Evolutionary conservation across 2,113 vertebrate species (phyloP), one percentile per base, ranked within the genome.

Genomic region (Pardalotus punctatus): DNA sequence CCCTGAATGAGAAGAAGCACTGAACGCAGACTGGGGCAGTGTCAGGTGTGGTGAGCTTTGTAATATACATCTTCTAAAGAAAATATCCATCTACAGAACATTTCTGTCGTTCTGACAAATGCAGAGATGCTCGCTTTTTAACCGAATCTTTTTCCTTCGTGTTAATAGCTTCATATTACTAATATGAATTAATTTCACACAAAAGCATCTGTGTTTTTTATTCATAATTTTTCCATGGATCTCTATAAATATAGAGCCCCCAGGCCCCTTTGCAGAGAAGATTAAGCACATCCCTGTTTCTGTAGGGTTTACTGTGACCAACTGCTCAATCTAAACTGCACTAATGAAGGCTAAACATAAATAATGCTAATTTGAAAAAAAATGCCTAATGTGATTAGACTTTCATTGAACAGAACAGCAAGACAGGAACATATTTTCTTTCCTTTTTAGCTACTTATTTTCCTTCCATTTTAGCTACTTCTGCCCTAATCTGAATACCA

Each of bases 341-440:
- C 24, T 96, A 96, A 90, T 84, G 91, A 96, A 96, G 88, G 89
- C 64, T 95, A 85, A 94, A 90, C 88, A 87, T 87, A 96, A 96
- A 95, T 86, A 91, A 91, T 48, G 22, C 16, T 96, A 94, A 93
- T 94, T 94, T 95, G 48, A 81, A 94, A 90, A 73, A 65, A 96
- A 74, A 81, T 11, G 10, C 38, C 76, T 35, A 27, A 87, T 92
- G 74, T 94, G 74, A 90, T 95, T 96, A 95, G 88, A 69, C 7
- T 81, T 97, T 47, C 19, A 43, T 47, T 91, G 61, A 89, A 89
- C 58, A 61, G 58, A 93, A 80, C 62, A 88, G 54, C 84, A 70
- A 78, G 60, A 42, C 43, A 54, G 53, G n/a, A 60, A 54, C 1
- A 3, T 65, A 67, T 95, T 96, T 90, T 66, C 57, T 84, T 84